A percentile compares a stretch with the other conserved stretches of the same genome.
These are phyloP conservation scores for Harpalus rubripes DNA, from an alignment of 2,888 invertebrate species.

Conservation along the genomic window DNA sequence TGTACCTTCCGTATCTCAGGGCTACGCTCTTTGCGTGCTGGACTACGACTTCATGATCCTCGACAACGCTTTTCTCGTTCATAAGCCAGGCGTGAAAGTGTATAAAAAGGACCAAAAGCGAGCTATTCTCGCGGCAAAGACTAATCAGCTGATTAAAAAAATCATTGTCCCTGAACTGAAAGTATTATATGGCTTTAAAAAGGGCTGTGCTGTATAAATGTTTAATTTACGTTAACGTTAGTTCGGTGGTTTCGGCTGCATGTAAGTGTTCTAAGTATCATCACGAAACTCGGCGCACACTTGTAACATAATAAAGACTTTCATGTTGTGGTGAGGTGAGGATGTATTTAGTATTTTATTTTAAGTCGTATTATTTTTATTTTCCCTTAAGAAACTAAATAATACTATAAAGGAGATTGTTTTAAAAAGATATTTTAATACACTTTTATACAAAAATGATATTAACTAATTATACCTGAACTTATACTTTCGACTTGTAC, in stretches of 20 bases:
- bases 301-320: background rate
- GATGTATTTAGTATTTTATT: slow-evolving; percentile 33
- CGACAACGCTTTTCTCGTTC: slow-evolving; percentile 95
- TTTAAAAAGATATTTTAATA: slow-evolving; percentile 27
- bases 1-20: slow-evolving; percentile 79
- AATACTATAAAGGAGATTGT: slow-evolving; percentile 18
- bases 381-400: slow-evolving; percentile 4
- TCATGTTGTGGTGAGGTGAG: slow-evolving; percentile 24
- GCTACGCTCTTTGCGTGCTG: slow-evolving; percentile 92
- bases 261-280: slow-evolving; percentile 30
- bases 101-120: slow-evolving; percentile 89
- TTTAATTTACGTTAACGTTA: slow-evolving; percentile 1
- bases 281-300: slow-evolving; percentile 47
- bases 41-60: slow-evolving; percentile 96
- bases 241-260: slow-evolving; percentile 12
- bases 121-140: slow-evolving; percentile 87
- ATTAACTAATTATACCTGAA: slow-evolving; percentile 47
- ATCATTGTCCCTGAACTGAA: slow-evolving; percentile 92
- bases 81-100: slow-evolving; percentile 94
- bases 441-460: slow-evolving; percentile 39
- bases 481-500: background rate
- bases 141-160: slow-evolving; percentile 87
- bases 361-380: slow-evolving; percentile 34
- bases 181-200: slow-evolving; percentile 88
- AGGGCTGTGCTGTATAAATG: slow-evolving; percentile 87